Conservation (phyloP, 1,140 invertebrate species). For the Drosophila pachea region DNA sequence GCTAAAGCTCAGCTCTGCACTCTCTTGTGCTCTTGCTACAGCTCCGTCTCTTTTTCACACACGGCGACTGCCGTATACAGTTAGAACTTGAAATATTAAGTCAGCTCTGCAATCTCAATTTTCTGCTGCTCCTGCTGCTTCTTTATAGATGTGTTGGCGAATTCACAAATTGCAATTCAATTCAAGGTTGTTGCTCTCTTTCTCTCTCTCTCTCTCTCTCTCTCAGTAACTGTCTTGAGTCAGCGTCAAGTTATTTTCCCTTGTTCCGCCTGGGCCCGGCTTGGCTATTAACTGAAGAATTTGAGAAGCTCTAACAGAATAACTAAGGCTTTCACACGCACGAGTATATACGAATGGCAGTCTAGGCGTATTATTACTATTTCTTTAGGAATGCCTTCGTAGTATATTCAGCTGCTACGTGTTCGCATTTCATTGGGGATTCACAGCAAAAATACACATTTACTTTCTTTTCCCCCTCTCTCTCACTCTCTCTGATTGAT, state of each 20-base stretch:
- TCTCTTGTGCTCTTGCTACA: slow-evolving; percentile 26
- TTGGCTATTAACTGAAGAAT: slow-evolving; percentile 15
- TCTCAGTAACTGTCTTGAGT: slow-evolving; percentile 27
- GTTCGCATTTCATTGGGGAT: not conserved
- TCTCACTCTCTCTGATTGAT: not conserved
- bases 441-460: not conserved
- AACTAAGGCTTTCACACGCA: not conserved
- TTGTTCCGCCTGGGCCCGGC: slow-evolving; percentile 17
- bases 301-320: not conserved
- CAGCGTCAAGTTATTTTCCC: slow-evolving; percentile 31
- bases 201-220: slow-evolving; percentile 67
- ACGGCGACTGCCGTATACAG: slow-evolving; percentile 37
- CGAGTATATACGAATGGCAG: not conserved
- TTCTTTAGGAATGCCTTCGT: not conserved
- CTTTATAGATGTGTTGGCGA: slow-evolving; percentile 37
- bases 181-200: slow-evolving; percentile 74
- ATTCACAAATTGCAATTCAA: slow-evolving; percentile 74
- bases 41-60: slow-evolving; percentile 18
- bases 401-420: not conserved
- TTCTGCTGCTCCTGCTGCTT: slow-evolving; percentile 15
- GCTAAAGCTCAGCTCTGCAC: slow-evolving; percentile 38
- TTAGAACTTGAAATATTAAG: slow-evolving; percentile 73
- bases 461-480: slow-evolving; percentile 15
- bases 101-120: slow-evolving; percentile 28
- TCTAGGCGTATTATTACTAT: not conserved